Conservation (phyloP, 2,888 invertebrate species). For the Philaethria dido region DNA sequence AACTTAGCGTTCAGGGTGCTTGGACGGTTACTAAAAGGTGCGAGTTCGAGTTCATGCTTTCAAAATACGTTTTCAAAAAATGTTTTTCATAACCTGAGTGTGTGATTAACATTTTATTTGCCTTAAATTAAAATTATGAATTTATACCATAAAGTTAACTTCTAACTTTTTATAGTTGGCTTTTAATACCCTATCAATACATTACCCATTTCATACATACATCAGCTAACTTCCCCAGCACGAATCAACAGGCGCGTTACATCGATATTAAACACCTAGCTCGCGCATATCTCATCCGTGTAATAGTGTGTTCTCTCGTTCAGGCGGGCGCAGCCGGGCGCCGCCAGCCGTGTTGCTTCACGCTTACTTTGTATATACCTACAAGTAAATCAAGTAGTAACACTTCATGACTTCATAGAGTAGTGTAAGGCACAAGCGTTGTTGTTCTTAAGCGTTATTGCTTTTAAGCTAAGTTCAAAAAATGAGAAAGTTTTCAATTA, state of each 20-base stretch:
- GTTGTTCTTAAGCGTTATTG: background rate
- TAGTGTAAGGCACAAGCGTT: background rate
- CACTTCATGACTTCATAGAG: background rate
- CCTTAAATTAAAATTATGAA: too few species aligned
- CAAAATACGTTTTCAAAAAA: too few species aligned
- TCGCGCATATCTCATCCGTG: slow-evolving; percentile 28
- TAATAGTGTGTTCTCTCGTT: slow-evolving; percentile 1
- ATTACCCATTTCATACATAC: background rate
- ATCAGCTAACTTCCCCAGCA: background rate
- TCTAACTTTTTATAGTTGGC: too few species aligned
- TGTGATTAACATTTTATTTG: too few species aligned
- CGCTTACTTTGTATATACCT: slow-evolving; percentile 16
- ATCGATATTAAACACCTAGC: slow-evolving; percentile 21
- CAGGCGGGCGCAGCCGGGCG: background rate
- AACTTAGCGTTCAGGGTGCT: too few species aligned
- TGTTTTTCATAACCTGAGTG: too few species aligned
- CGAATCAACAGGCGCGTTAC: slow-evolving; percentile 26
- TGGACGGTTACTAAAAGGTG: too few species aligned
- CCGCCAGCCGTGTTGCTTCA: slow-evolving; percentile 18
- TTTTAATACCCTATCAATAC: background rate
- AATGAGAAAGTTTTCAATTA: too few species aligned
- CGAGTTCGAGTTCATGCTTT: too few species aligned
- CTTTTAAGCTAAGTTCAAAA: too few species aligned
- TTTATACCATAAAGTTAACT: too few species aligned
- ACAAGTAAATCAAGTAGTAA: slow-evolving; percentile 44